phyloP scores from a whole-genome alignment of 1,140 invertebrate species.

The Sarcophaga bullata region DNA sequence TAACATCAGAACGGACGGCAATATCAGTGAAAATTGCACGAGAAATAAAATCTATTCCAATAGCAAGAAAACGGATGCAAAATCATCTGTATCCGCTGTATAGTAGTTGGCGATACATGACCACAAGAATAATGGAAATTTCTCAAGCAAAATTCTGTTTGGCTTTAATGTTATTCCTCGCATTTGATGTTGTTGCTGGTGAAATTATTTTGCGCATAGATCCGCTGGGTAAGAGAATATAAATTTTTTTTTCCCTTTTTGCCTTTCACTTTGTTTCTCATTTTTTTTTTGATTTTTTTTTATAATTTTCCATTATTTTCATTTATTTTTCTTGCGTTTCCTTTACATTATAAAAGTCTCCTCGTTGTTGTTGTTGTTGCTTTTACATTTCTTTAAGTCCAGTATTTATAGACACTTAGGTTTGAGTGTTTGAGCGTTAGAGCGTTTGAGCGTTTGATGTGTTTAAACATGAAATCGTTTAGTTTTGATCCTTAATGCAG shows the following conservation, averaged over 20 bases:
- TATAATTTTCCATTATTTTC: constrained; percentile 25
- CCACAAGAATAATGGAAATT: constrained; percentile 54
- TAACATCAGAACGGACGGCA: not conserved
- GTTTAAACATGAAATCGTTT: not conserved
- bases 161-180: constrained; percentile 50
- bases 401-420: not conserved
- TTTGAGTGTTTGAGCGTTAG: not conserved
- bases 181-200: constrained; percentile 49
- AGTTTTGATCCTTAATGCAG: constrained; percentile 24
- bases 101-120: constrained; percentile 39
- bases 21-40: not conserved
- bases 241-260: not conserved
- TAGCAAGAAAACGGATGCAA: constrained; percentile 10
- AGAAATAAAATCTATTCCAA: not conserved
- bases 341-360: not conserved
- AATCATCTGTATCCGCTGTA: constrained; percentile 28
- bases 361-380: not conserved
- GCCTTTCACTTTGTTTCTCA: not conserved
- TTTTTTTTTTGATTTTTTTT: no score
- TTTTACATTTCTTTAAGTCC: not conserved
- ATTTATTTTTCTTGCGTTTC: constrained; percentile 14
- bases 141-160: constrained; percentile 50
- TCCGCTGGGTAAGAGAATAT: constrained; percentile 58
- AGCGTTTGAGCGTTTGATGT: not conserved
- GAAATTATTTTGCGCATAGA: constrained; percentile 62